phyloP scores from a whole-genome alignment of 35 echinoderm and acorn worm genomes.

The Chiridota heheva region DNA sequence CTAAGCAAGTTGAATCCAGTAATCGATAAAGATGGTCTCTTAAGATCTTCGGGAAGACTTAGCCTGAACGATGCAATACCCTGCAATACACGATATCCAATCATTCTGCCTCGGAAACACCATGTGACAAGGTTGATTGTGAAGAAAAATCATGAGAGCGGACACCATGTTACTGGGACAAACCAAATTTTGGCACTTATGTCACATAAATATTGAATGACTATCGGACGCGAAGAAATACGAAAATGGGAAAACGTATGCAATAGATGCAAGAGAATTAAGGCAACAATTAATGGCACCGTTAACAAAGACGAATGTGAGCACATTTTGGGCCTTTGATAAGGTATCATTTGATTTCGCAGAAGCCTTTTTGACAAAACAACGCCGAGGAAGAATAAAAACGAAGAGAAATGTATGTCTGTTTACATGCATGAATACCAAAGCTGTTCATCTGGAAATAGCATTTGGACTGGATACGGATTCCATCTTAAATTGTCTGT shows the following conservation, averaged over 20 bases:
- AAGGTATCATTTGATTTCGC: background rate
- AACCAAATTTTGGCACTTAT: conserved; percentile 14
- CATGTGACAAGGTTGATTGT: conserved; percentile 20
- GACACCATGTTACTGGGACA: background rate
- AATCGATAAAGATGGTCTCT: background rate
- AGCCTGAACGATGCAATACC: background rate
- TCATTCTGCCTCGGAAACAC: conserved; percentile 8
- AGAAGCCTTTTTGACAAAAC: background rate
- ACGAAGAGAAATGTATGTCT: background rate
- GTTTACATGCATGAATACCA: conserved; percentile 7
- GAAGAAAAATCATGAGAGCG: conserved; percentile 10
- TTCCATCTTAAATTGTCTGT: conserved; percentile 45
- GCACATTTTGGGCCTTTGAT: conserved; percentile 2
- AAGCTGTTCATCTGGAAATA: no score
- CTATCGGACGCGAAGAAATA: conserved; percentile 1
- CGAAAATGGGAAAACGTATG: conserved; percentile 35
- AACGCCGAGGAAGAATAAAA: background rate
- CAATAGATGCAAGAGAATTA: background rate
- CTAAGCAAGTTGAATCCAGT: conserved; percentile 2
- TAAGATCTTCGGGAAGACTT: background rate
- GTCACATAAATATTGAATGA: conserved; percentile 19
- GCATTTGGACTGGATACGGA: no score
- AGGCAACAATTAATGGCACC: conserved; percentile 27
- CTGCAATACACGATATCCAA: conserved; percentile 5
- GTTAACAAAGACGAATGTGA: background rate